Conservation (phyloP, 2,888 invertebrate genomes). For the Ischnus inquisitorius region DNA sequence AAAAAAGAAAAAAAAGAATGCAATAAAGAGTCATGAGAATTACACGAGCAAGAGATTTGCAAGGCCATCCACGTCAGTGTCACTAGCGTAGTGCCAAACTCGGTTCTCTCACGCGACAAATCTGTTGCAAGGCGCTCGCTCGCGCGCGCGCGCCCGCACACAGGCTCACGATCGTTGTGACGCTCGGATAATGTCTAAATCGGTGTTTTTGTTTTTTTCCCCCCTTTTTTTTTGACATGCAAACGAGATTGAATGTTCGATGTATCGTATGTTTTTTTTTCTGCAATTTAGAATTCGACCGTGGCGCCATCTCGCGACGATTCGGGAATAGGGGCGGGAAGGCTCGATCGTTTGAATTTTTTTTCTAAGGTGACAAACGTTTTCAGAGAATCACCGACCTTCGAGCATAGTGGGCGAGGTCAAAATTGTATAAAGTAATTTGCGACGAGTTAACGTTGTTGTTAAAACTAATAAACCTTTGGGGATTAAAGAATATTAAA, state of each 20-base stretch:
- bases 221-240: neutral
- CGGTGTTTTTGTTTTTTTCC: slow-evolving; percentile 5
- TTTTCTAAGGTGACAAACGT: neutral
- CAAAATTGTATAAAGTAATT: too few relatives aligned
- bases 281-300: slow-evolving; percentile 32
- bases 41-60: slow-evolving; percentile 30
- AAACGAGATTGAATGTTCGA: slow-evolving; percentile 57
- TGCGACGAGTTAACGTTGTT: too few relatives aligned
- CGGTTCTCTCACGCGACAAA: slow-evolving; percentile 16
- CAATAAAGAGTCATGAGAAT: slow-evolving; percentile 26
- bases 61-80: slow-evolving; percentile 69
- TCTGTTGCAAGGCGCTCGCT: slow-evolving; percentile 9
- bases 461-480: too few relatives aligned
- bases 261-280: slow-evolving; percentile 47
- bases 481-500: too few relatives aligned
- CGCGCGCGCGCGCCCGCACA: neutral
- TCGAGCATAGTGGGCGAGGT: too few relatives aligned
- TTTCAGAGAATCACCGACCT: neutral
- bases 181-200: slow-evolving; percentile 28
- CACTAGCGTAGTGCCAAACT: slow-evolving; percentile 49
- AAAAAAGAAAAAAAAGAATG: neutral
- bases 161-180: neutral
- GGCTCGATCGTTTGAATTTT: slow-evolving; percentile 32
- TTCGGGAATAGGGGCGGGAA: slow-evolving; percentile 42
- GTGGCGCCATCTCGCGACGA: slow-evolving; percentile 51